These are phyloP conservation scores for Amphipyra berbera DNA, from an alignment of 2,888 invertebrate species.

Conservation along the genomic window DNA sequence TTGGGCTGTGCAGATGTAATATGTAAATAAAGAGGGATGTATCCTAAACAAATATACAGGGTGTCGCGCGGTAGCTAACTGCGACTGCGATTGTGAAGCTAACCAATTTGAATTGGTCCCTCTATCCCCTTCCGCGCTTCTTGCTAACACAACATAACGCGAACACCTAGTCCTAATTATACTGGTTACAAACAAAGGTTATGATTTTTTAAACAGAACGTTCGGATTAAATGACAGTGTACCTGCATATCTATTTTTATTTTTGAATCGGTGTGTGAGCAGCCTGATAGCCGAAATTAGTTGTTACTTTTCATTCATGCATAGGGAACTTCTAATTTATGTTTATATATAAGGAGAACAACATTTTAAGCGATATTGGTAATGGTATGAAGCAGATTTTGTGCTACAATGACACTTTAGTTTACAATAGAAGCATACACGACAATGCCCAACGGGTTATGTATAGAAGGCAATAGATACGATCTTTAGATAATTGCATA, in stretches of 20 bases:
- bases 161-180: slow-evolving; percentile 55
- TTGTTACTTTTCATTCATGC: slow-evolving; percentile 26
- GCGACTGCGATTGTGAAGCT: slow-evolving; percentile 69
- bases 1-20: slow-evolving; percentile 61
- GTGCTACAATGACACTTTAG: slow-evolving; percentile 14
- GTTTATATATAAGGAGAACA: slow-evolving; percentile 5
- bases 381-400: neutral
- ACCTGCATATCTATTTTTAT: slow-evolving; percentile 46
- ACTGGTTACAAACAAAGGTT: slow-evolving; percentile 66
- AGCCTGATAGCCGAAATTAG: slow-evolving; percentile 39
- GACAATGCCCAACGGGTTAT: slow-evolving; percentile 24
- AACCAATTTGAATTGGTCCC: slow-evolving; percentile 71
- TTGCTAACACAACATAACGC: slow-evolving; percentile 29
- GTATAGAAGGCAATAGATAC: slow-evolving; percentile 28
- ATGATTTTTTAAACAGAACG: slow-evolving; percentile 70
- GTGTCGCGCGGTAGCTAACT: slow-evolving; percentile 78
- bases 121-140: slow-evolving; percentile 46
- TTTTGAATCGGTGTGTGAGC: slow-evolving; percentile 36
- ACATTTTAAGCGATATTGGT: neutral
- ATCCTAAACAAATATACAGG: slow-evolving; percentile 87
- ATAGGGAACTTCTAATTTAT: slow-evolving; percentile 1
- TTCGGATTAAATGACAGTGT: slow-evolving; percentile 62
- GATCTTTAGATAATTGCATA: slow-evolving; percentile 42
- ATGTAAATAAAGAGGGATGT: slow-evolving; percentile 84
- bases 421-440: slow-evolving; percentile 11